Conservation (phyloP, 2,797 vertebrate genomes). For the Cryptoprocta ferox region DNA sequence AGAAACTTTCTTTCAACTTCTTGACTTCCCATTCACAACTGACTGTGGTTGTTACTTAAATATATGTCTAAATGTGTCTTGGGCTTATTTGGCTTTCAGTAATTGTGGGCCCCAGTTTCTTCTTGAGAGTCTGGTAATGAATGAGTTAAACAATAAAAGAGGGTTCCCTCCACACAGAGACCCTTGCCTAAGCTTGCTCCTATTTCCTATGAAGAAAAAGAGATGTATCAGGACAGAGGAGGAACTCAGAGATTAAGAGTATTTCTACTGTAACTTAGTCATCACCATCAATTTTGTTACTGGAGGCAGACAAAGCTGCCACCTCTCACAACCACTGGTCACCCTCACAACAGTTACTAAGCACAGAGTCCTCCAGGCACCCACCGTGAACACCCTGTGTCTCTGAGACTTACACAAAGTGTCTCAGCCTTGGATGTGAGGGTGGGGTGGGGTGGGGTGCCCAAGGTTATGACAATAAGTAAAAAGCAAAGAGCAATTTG, state of each 20-base stretch:
- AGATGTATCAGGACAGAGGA: constrained; percentile 62
- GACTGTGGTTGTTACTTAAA: not conserved
- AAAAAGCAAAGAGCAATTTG: not conserved
- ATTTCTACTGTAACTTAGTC: constrained; percentile 29
- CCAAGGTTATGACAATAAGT: not conserved
- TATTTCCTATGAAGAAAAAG: constrained; percentile 57
- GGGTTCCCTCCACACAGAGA: constrained; percentile 5
- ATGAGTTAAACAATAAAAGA: constrained; percentile 38
- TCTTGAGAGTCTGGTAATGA: not conserved
- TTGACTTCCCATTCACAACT: not conserved
- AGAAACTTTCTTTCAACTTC: not conserved
- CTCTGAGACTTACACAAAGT: not conserved
- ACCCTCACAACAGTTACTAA: not conserved
- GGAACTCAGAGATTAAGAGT: constrained; percentile 57
- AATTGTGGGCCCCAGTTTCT: not conserved
- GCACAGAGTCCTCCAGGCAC: not conserved
- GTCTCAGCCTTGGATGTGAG: not conserved
- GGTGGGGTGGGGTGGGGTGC: not conserved
- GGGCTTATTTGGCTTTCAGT: not conserved
- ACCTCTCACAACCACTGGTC: not conserved
- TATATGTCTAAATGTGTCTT: constrained; percentile 18
- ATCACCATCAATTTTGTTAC: constrained; percentile 42
- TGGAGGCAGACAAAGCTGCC: not conserved
- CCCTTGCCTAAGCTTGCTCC: constrained; percentile 55
- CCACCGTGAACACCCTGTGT: not conserved